Base-by-base conservation (phyloP, 2,888 invertebrate genomes). In the Oscheius sp. region DNA sequence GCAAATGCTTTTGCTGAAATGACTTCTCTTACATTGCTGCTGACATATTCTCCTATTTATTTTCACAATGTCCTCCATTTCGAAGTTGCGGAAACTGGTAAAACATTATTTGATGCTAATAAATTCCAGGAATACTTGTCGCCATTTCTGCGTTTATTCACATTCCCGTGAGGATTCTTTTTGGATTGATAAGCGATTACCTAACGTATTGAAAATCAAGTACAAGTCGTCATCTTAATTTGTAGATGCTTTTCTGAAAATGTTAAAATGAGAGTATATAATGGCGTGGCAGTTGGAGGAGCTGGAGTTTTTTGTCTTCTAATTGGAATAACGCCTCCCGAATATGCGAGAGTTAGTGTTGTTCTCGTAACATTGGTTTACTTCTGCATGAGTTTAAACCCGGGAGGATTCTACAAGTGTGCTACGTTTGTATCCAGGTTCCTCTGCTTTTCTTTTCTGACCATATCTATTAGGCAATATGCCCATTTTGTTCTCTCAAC, bases 361-460 rank as follows among this genome's bases (percentile, higher is more conserved):
- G 17, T 52, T n/a, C 37, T 45, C 25, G 58, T 68, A 20, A 42
- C 58, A 12, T 29, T 42, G 20, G 78, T 83, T 33, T 81, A 77
- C 61, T 75, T 79, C 15, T 65, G 76, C 17, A 76, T 84, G 72
- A 82, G 81, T 0, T 70, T 79, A 4, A 84, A 84, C 63, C 79
- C 81, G 33, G 83, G 83, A 5, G 84, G 82, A 12, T 84, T 83
- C 70, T 84, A 83, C 68, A 84, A 84, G 64, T 82, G 83, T 52
- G 83, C 77, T 34, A 78, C 84, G 31, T 45, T 61, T 45, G 61
- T 61, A 1, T 61, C 61, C 2, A 61, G 61, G 61, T 61, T 20
- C 1, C 17, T 6, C 3, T 29, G 20, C 37, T 15, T 31, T 20
- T 3, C 23, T 5, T 12, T 10, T 25, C 3, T 29, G 25, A 34